Evolutionary conservation across 2,113 vertebrate species (phyloP), one percentile per base, ranked within the genome.

Genomic region (Hystrix brachyura): DNA sequence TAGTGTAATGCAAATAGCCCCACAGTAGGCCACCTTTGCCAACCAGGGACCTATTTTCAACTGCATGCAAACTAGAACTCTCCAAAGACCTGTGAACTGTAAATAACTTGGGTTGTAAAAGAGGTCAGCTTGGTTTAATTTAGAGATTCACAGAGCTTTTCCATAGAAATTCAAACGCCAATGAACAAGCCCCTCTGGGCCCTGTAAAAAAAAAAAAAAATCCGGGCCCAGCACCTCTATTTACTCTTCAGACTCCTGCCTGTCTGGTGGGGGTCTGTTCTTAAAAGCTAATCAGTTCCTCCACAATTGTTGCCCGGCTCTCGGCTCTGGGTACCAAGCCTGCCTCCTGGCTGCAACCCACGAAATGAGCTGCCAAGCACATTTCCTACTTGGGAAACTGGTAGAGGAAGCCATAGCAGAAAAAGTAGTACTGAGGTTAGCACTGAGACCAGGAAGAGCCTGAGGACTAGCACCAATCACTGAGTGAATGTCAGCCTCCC

Each of bases 231-330:
- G 71, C 87, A 98, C 90, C 48, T 97, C 97, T 88, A 83, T 98
- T 98, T 98, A 97, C 93, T 95, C 88, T 15, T 97, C 94, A 93
- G 92, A 97, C 93, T 94, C 94, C 94, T 95, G 97, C 96, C 76
- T 57, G 51, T 96, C 91, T 98, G 96, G 94, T 94, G 97, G 96
- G 98, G 96, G 92, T 89, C 91, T 97, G 78, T 71, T 96, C 74
- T 98, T 98, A 93, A 98, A 98, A 46, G 51, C 97, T 97, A 98
- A 97, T 83, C 79, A 98, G 97, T 94, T 83, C 71, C 88, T 59
- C 86, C 92, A 72, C 27, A 48, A 90, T 92, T 8, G 21, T 53
- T 55, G 88, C 93, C 7, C 0, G 34, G 48, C 64, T 91, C 83
- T 96, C 81, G 0, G 0, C 72, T 91, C 83, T 96, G 81, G 0